Percentiles rank a stretch among this genome's conserved stretches.
These are phyloP conservation scores for Neoascia interrupta DNA, from an alignment of 2,888 invertebrate species.

Conservation along the genomic window DNA sequence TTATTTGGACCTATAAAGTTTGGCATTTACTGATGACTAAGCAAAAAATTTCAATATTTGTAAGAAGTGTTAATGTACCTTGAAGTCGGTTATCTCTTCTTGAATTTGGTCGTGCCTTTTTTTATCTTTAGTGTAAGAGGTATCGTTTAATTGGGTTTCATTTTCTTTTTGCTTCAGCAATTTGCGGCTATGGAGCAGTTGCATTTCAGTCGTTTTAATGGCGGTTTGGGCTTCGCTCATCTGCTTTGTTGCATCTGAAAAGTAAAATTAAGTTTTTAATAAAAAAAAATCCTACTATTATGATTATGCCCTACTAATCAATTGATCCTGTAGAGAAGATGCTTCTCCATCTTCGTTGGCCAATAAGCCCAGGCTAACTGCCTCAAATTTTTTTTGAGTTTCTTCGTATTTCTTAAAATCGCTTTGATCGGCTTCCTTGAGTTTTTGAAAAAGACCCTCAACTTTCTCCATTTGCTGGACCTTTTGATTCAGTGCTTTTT, in stretches of 20 bases:
- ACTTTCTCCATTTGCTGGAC: slow-evolving; percentile 82
- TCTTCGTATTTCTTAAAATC: slow-evolving; percentile 85
- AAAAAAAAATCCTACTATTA: no score
- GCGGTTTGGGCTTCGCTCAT: slow-evolving; percentile 89
- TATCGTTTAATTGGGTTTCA: slow-evolving; percentile 85
- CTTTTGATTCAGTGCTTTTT: slow-evolving; percentile 82
- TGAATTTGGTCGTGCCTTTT: slow-evolving; percentile 81
- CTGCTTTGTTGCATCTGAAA: slow-evolving; percentile 86
- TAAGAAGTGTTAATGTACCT: slow-evolving; percentile 77
- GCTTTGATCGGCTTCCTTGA: slow-evolving; percentile 84
- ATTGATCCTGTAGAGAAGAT: slow-evolving; percentile 92
- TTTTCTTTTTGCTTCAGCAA: slow-evolving; percentile 84
- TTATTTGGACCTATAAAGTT: slow-evolving; percentile 80
- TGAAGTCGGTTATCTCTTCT: slow-evolving; percentile 81
- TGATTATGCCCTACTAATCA: slow-evolving; percentile 86
- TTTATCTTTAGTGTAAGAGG: slow-evolving; percentile 85
- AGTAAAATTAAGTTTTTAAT: neutral
- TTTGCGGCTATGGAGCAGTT: slow-evolving; percentile 83
- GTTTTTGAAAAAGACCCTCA: slow-evolving; percentile 84
- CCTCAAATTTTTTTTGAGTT: slow-evolving; percentile 90
- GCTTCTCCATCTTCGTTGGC: slow-evolving; percentile 89
- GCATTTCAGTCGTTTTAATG: slow-evolving; percentile 88
- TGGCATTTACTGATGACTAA: no score
- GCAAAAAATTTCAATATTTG: neutral
- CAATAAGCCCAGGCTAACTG: slow-evolving; percentile 90